Percentiles rank a stretch among this genome's conserved stretches.
These are phyloP conservation scores for Drosophila prolongata DNA, from an alignment of 2,888 invertebrate genomes.

Conservation along the genomic window DNA sequence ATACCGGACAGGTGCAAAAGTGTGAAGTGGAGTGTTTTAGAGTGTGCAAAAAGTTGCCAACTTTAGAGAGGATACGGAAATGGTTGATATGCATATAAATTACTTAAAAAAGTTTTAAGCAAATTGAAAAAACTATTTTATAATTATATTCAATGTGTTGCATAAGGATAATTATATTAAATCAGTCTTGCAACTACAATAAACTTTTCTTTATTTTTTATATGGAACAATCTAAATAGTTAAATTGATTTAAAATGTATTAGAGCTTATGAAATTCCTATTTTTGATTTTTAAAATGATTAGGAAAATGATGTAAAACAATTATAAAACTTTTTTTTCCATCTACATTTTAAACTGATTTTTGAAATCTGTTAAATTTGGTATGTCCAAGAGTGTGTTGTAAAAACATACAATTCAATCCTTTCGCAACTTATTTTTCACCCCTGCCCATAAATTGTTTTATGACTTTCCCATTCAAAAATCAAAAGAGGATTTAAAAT, in stretches of 20 bases:
- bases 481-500: constrained; percentile 38
- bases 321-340: no score
- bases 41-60: constrained; percentile 1
- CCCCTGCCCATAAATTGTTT: no score
- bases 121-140: background rate
- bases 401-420: background rate
- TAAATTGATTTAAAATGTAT: no score
- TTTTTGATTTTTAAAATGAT: background rate
- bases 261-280: no score
- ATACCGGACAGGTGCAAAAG: constrained; percentile 37
- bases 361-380: no score
- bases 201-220: no score
- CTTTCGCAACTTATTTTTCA: background rate
- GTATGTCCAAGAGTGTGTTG: no score
- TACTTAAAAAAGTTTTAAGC: background rate
- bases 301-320: no score
- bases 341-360: no score
- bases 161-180: background rate
- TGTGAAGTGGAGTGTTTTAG: constrained; percentile 9
- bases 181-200: background rate
- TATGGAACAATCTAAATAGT: no score
- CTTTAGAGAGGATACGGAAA: constrained; percentile 3
- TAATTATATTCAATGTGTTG: background rate
- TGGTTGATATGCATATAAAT: background rate
- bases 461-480: background rate